Conservation (phyloP, 2,797 vertebrate species). For the Liparis tanakae region DNA sequence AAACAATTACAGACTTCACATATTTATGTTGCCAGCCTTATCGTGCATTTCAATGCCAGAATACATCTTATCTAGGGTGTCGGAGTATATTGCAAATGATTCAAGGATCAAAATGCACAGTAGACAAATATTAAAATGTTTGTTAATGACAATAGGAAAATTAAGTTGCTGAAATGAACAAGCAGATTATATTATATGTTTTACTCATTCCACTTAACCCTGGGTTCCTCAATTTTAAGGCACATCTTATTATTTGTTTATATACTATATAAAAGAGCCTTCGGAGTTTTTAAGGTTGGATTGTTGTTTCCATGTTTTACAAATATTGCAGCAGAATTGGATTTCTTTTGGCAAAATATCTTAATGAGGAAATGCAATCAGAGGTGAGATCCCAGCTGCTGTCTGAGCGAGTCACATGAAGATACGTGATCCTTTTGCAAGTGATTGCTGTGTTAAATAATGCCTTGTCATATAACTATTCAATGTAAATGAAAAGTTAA, state of each 20-base stretch:
- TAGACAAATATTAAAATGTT: not conserved
- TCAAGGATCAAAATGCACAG: not conserved
- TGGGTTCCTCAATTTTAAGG: not conserved
- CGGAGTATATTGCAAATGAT: not conserved
- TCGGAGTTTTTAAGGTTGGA: not conserved
- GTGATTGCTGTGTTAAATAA: not conserved
- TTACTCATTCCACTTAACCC: not conserved
- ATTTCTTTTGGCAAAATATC: not conserved
- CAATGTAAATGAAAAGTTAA: too few species aligned
- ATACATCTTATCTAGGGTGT: not conserved
- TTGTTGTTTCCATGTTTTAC: not conserved
- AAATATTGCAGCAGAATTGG: not conserved
- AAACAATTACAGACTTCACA: not conserved
- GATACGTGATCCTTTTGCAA: not conserved
- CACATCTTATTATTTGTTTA: not conserved
- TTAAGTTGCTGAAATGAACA: not conserved
- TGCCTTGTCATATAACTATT: too few species aligned
- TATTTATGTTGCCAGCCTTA: not conserved
- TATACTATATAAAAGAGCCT: not conserved
- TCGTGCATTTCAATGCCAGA: slow-evolving; percentile 1
- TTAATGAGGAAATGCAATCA: not conserved
- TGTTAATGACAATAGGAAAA: not conserved
- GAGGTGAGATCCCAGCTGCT: not conserved
- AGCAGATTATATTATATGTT: not conserved
- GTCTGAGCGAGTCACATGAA: not conserved